Evolutionary conservation across 1,140 invertebrate genomes (phyloP).

Genomic region (Patella vulgata): DNA sequence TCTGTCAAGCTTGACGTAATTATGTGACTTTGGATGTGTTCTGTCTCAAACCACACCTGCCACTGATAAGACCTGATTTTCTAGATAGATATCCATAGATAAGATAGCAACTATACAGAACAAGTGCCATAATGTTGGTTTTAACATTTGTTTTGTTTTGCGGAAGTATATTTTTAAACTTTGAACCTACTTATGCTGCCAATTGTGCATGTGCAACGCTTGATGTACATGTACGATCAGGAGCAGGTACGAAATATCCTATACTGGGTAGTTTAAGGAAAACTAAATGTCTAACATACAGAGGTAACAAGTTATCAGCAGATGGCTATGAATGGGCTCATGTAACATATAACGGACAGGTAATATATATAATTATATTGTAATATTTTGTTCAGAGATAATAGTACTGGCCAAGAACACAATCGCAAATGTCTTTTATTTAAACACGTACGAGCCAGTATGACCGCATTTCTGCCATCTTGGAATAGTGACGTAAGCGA

Average conservation of each 20-base stretch:
- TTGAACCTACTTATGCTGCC: conserved; percentile 3
- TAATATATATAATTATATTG: background rate
- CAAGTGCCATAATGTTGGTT: too few species aligned
- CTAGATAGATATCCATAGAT: too few species aligned
- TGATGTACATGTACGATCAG: conserved; percentile 2
- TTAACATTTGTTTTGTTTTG: too few species aligned
- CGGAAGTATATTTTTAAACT: too few species aligned
- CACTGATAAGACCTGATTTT: too few species aligned
- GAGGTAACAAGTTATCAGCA: background rate
- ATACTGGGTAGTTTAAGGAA: conserved; percentile 1
- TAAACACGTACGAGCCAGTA: background rate
- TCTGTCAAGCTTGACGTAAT: too few species aligned
- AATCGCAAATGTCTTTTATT: background rate
- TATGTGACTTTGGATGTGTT: too few species aligned
- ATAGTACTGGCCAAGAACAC: too few species aligned
- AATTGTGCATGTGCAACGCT: conserved; percentile 12
- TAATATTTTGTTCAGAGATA: background rate
- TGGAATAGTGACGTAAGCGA: background rate
- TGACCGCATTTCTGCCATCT: background rate
- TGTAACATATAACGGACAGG: conserved; percentile 14
- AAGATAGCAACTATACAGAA: too few species aligned
- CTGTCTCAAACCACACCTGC: too few species aligned
- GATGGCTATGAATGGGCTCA: conserved; percentile 13
- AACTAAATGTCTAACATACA: conserved; percentile 4
- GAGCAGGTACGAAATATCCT: background rate